Evolutionary conservation across 2,797 vertebrate genomes (phyloP).

Genomic region (Aratinga solstitialis): DNA sequence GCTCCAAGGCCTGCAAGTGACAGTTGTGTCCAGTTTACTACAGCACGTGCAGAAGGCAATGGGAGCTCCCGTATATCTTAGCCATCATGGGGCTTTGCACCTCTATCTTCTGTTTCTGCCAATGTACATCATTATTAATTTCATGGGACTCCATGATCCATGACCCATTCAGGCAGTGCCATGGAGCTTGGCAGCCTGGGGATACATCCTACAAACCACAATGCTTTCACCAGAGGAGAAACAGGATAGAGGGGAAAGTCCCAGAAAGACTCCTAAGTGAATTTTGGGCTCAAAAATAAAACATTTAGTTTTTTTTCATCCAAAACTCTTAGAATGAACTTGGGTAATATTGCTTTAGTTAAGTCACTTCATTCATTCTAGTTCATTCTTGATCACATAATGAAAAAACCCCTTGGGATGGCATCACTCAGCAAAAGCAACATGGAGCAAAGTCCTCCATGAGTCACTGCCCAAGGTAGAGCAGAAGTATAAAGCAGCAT

Average conservation of each 20-base stretch:
- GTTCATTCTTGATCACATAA: neutral
- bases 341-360: neutral
- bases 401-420: neutral
- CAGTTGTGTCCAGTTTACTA: neutral
- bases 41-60: neutral
- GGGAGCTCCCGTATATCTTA: neutral
- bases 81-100: accelerated
- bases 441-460: neutral
- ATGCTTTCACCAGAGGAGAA: neutral
- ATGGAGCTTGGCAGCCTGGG: neutral
- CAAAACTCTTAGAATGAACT: neutral
- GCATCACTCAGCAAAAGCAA: neutral
- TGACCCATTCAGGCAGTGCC: neutral
- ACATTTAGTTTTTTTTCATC: neutral
- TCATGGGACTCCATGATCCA: neutral
- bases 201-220: neutral
- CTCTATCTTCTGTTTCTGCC: neutral
- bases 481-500: neutral
- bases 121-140: neutral
- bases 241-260: neutral
- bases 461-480: neutral
- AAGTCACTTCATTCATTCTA: neutral
- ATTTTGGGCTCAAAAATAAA: neutral
- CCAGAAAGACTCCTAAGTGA: neutral
- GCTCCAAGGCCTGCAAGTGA: neutral